Percentiles rank a stretch among this genome's conserved stretches.
Evolutionary conservation across 2,113 vertebrate species (phyloP).

Genomic region (Tautogolabrus adspersus): DNA sequence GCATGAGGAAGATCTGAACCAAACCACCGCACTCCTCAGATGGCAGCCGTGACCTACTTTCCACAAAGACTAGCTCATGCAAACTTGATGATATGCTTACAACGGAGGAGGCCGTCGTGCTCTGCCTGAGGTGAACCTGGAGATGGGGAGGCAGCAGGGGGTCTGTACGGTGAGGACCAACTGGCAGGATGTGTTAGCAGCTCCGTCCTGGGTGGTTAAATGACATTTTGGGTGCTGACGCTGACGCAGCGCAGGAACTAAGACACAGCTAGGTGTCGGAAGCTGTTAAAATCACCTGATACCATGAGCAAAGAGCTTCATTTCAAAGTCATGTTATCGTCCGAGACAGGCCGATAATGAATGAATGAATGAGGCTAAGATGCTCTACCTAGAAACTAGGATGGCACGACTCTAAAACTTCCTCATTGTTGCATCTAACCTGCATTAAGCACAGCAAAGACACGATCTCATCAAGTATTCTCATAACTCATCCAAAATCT

Average conservation of each 20-base stretch:
- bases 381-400: constrained; percentile 26
- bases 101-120: constrained; percentile 57
- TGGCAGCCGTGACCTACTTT: constrained; percentile 83
- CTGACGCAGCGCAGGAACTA: neutral
- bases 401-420: constrained; percentile 21
- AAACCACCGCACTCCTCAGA: constrained; percentile 70
- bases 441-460: neutral
- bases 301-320: constrained; percentile 15
- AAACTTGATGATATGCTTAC: constrained; percentile 81
- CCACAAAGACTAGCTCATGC: constrained; percentile 78
- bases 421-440: constrained; percentile 5
- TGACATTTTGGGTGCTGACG: constrained; percentile 9
- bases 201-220: constrained; percentile 39
- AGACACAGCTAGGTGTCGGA: neutral
- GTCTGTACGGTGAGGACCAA: constrained; percentile 31
- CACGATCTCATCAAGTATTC: constrained; percentile 26
- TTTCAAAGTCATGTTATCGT: constrained; percentile 15
- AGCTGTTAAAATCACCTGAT: constrained; percentile 8
- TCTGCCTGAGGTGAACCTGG: constrained; percentile 63
- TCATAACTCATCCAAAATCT: constrained; percentile 1
- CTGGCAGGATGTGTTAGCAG: constrained; percentile 44
- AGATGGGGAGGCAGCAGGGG: constrained; percentile 48
- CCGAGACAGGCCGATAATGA: constrained; percentile 21
- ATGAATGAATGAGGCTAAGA: constrained; percentile 25
- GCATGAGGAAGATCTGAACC: constrained; percentile 64